These are phyloP conservation scores for Halichoerus grypus DNA, from an alignment of 2,113 vertebrate genomes.

Conservation along the genomic window DNA sequence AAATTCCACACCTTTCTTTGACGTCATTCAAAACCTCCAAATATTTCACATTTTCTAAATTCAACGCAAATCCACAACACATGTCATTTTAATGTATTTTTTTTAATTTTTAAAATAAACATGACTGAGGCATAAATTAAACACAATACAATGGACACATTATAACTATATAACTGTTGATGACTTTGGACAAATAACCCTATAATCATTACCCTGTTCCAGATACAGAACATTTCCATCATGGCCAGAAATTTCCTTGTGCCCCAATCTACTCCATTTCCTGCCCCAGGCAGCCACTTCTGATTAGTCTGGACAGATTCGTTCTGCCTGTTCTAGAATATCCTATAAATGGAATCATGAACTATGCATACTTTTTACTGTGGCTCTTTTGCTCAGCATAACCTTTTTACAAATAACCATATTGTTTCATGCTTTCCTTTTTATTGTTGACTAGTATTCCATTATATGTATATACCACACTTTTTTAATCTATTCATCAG, in stretches of 20 bases:
- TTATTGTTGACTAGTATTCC: not conserved
- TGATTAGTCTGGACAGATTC: not conserved
- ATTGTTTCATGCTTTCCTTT: not conserved
- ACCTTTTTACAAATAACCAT: not conserved
- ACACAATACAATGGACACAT: not conserved
- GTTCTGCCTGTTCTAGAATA: not conserved
- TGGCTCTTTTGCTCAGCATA: not conserved
- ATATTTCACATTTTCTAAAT: not conserved
- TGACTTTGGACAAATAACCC: slow-evolving; percentile 10
- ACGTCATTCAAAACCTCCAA: not conserved
- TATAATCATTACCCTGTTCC: not conserved
- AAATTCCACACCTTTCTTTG: not conserved
- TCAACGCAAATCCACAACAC: not conserved
- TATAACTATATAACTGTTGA: not conserved
- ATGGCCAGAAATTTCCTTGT: not conserved
- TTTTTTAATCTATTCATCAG: not conserved
- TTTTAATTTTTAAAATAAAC: not conserved
- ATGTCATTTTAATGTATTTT: not conserved
- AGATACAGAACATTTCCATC: not conserved
- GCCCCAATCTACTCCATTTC: too few relatives aligned
- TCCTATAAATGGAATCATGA: not conserved
- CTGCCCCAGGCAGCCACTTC: not conserved
- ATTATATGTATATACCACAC: not conserved
- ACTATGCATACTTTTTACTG: not conserved
- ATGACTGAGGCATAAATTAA: not conserved